Percentiles rank a stretch among this genome's conserved stretches.
phyloP scores from a whole-genome alignment of 2,797 vertebrate species.

The Ceyx erithaca region DNA sequence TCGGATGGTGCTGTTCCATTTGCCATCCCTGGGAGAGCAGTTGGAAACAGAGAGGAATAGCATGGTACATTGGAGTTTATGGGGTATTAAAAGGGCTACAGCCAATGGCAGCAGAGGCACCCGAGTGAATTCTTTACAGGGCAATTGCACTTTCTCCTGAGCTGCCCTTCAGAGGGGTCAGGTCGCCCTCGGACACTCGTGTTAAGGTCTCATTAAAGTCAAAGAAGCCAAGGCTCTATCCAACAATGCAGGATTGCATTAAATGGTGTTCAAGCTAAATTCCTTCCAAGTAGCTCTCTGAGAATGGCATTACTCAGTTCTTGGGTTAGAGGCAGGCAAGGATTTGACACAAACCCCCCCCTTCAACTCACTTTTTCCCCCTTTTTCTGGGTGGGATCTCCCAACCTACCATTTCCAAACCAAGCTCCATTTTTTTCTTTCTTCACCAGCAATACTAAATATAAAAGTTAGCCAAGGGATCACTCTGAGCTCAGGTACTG shows the following conservation, averaged over 20 bases:
- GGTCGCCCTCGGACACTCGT: background rate
- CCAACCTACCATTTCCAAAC: background rate
- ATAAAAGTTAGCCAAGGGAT: background rate
- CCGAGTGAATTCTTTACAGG: conserved; percentile 64
- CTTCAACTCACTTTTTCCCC: background rate
- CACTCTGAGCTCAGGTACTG: background rate
- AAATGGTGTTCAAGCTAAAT: background rate
- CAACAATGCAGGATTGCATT: background rate
- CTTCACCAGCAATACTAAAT: background rate
- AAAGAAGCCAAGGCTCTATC: background rate
- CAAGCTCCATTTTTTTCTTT: background rate
- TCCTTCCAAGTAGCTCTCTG: background rate
- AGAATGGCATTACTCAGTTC: background rate
- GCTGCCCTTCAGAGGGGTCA: conserved; percentile 26
- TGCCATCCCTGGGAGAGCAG: conserved; percentile 59
- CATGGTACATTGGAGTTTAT: conserved; percentile 76
- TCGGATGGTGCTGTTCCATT: conserved; percentile 64
- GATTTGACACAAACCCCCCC: background rate
- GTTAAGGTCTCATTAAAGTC: conserved; percentile 53
- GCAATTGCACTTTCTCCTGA: conserved; percentile 45
- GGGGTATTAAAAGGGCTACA: conserved; percentile 70
- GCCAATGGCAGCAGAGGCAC: conserved; percentile 51
- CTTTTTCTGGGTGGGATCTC: background rate
- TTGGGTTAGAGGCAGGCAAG: background rate
- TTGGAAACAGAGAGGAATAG: conserved; percentile 66